Percentiles rank a stretch among this genome's conserved stretches.
Evolutionary conservation across 2,113 vertebrate species (phyloP).

Genomic region (Turdus rufiventris): DNA sequence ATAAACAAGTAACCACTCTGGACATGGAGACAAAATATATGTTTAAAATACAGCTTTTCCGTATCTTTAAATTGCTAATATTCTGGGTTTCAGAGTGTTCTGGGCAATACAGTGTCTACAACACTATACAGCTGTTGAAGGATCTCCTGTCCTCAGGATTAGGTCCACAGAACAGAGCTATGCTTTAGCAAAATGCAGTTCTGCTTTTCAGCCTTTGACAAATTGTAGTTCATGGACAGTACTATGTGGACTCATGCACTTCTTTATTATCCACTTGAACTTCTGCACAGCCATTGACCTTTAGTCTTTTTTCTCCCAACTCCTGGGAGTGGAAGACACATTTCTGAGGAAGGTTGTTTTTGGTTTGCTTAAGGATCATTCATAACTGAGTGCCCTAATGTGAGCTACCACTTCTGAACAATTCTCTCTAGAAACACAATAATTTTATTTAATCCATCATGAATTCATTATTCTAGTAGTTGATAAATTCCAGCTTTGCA

Average conservation of each 20-base stretch:
- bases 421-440: not conserved
- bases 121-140: not conserved
- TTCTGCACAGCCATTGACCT: conserved; percentile 57
- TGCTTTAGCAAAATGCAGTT: not conserved
- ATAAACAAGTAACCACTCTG: not conserved
- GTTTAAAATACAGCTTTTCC: not conserved
- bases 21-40: not conserved
- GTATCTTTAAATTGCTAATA: not conserved
- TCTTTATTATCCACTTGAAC: conserved; percentile 72
- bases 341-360: not conserved
- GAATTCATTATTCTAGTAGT: not conserved
- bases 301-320: conserved; percentile 56
- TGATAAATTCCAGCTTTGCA: not conserved
- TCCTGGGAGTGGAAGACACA: conserved; percentile 53
- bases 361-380: not conserved
- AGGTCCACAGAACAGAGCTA: not conserved
- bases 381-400: not conserved
- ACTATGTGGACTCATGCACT: conserved; percentile 54
- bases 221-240: conserved; percentile 48
- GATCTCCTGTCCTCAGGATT: not conserved
- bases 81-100: not conserved
- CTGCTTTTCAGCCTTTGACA: not conserved
- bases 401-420: not conserved
- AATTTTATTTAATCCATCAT: not conserved
- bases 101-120: not conserved